phyloP scores from a whole-genome alignment of 2,113 vertebrate species.

The Rhinichthys klamathensis region DNA sequence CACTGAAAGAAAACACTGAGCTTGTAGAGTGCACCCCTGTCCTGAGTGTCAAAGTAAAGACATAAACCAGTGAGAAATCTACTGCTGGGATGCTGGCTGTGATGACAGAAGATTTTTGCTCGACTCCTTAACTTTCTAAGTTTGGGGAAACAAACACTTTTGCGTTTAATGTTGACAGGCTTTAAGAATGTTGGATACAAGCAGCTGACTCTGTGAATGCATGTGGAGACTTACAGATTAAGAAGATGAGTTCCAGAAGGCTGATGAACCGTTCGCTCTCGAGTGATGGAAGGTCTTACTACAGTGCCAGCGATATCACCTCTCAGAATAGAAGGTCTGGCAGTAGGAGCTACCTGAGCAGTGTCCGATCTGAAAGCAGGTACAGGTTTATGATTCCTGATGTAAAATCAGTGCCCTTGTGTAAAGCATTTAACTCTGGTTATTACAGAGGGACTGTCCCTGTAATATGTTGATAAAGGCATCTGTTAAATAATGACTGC shows the following conservation, averaged over 20 bases:
- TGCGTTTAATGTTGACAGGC: not conserved
- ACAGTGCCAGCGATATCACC: slow-evolving; percentile 63
- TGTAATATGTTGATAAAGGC: not conserved
- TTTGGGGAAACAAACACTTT: not conserved
- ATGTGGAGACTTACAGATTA: slow-evolving; percentile 21
- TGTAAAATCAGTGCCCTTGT: not conserved
- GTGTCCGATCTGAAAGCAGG: slow-evolving; percentile 87
- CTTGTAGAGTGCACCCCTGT: not conserved
- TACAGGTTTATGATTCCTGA: slow-evolving; percentile 56
- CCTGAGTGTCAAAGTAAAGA: not conserved
- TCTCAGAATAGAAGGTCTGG: slow-evolving; percentile 67
- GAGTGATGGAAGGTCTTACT: slow-evolving; percentile 64
- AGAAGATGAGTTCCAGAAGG: slow-evolving; percentile 84
- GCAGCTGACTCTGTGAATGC: slow-evolving; percentile 16
- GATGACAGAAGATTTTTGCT: slow-evolving; percentile 6
- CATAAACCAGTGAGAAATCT: slow-evolving; percentile 20
- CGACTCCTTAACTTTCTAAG: not conserved
- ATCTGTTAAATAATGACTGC: not conserved
- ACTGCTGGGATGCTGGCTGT: slow-evolving; percentile 10
- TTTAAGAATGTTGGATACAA: slow-evolving; percentile 2
- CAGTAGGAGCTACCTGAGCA: slow-evolving; percentile 84
- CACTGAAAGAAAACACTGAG: slow-evolving; percentile 62
- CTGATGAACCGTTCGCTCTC: slow-evolving; percentile 65
- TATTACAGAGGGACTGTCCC: not conserved
- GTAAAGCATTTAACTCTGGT: not conserved